Evolutionary conservation across 2,797 vertebrate genomes (phyloP).

Genomic region (Etheostoma nigrum): DNA sequence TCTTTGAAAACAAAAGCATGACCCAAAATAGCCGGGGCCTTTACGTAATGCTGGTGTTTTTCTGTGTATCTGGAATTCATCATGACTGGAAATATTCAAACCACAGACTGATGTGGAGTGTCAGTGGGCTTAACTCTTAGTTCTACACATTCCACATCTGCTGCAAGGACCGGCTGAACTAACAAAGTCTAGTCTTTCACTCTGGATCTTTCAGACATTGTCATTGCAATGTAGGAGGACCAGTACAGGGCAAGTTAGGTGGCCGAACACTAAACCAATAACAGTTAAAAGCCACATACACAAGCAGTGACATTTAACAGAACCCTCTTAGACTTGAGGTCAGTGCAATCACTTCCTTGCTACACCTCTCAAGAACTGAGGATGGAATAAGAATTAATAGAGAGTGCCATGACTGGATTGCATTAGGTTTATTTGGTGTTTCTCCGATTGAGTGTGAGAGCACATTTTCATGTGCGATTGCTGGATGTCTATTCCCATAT

Average conservation of each 20-base stretch:
- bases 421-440: slow-evolving; percentile 58
- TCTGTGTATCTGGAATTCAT: slow-evolving; percentile 48
- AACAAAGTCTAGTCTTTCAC: slow-evolving; percentile 47
- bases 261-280: slow-evolving; percentile 33
- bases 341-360: slow-evolving; percentile 41
- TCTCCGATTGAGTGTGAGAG: slow-evolving; percentile 72
- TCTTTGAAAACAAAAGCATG: slow-evolving; percentile 52
- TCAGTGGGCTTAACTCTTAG: slow-evolving; percentile 27
- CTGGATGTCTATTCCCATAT: slow-evolving; percentile 71
- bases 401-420: slow-evolving; percentile 20
- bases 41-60: slow-evolving; percentile 11
- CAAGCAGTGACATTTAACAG: slow-evolving; percentile 51
- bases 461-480: slow-evolving; percentile 70
- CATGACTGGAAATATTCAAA: slow-evolving; percentile 11
- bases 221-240: neutral
- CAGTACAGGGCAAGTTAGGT: slow-evolving; percentile 27
- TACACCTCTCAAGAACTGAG: slow-evolving; percentile 20
- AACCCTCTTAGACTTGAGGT: slow-evolving; percentile 36
- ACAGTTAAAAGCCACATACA: slow-evolving; percentile 29
- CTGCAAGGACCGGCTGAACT: slow-evolving; percentile 43
- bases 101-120: slow-evolving; percentile 26
- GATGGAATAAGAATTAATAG: slow-evolving; percentile 17
- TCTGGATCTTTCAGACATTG: slow-evolving; percentile 12
- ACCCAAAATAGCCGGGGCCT: slow-evolving; percentile 33
- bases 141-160: slow-evolving; percentile 38